Evolutionary conservation across 1,140 invertebrate genomes (phyloP).

Genomic region (Hycleus cichorii): DNA sequence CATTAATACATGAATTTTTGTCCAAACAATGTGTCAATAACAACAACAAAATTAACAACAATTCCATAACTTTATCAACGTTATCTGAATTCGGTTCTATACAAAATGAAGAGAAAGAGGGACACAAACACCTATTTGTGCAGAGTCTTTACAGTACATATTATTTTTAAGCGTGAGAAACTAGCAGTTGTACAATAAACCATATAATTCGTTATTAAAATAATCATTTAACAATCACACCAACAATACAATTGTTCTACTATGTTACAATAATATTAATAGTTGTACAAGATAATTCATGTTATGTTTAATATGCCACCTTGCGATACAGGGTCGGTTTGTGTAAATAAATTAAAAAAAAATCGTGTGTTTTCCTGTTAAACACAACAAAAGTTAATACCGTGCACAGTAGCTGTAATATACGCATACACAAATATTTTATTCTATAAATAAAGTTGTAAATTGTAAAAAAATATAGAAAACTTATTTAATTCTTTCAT

Average conservation of each 20-base stretch:
- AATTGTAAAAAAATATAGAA: background rate
- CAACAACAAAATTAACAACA: too few relatives aligned
- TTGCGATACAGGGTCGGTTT: conserved; percentile 11
- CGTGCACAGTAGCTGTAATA: background rate
- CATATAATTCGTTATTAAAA: conserved; percentile 1
- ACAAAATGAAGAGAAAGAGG: too few relatives aligned
- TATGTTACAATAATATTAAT: conserved; percentile 22
- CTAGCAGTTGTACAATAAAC: conserved; percentile 16
- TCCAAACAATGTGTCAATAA: too few relatives aligned
- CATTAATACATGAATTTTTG: too few relatives aligned
- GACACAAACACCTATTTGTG: too few relatives aligned
- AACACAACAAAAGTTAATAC: conserved; percentile 14
- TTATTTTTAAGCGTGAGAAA: conserved; percentile 23
- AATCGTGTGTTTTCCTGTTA: conserved; percentile 27
- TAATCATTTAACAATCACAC: background rate
- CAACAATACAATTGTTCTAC: conserved; percentile 9
- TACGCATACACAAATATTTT: conserved; percentile 6
- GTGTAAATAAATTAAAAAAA: conserved; percentile 20
- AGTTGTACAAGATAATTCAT: conserved; percentile 24
- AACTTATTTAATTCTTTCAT: too few relatives aligned
- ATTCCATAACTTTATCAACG: too few relatives aligned
- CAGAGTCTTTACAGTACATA: too few relatives aligned
- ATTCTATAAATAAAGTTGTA: conserved; percentile 8
- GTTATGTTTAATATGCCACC: conserved; percentile 23
- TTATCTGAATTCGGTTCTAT: too few relatives aligned